These are phyloP conservation scores for Centruroides sculpturatus DNA, from an alignment of 1,140 invertebrate genomes.

Conservation along the genomic window DNA sequence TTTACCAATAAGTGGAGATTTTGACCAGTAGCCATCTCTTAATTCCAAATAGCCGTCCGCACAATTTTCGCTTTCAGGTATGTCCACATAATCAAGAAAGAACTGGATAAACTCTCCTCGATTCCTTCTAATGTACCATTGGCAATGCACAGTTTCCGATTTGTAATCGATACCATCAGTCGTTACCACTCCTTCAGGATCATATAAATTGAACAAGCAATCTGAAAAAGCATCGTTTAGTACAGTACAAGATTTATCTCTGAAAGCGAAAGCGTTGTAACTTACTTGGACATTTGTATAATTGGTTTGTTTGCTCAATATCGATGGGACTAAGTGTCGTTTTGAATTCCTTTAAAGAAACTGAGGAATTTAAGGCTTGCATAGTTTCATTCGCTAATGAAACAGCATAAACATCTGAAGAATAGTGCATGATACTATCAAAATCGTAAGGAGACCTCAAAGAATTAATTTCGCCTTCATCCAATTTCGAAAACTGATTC, in stretches of 20 bases:
- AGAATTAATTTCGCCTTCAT: conserved; percentile 89
- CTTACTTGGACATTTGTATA: conserved; percentile 83
- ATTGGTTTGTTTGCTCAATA: conserved; percentile 86
- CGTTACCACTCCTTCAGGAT: no score
- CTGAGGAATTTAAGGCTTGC: not conserved
- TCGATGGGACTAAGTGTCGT: conserved; percentile 78
- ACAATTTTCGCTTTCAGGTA: conserved; percentile 46
- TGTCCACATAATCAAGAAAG: no score
- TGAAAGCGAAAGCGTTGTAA: no score
- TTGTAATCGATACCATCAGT: no score
- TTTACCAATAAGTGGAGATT: conserved; percentile 59
- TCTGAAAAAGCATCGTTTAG: no score
- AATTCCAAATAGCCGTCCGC: conserved; percentile 81
- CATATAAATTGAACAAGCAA: no score
- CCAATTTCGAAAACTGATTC: conserved; percentile 51
- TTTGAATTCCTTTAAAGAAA: conserved; percentile 49
- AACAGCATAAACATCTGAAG: conserved; percentile 91
- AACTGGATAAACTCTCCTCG: no score
- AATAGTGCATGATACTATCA: conserved; percentile 98
- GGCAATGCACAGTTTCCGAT: no score
- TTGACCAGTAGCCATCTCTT: conserved; percentile 84
- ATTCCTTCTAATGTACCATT: no score
- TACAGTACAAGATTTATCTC: no score
- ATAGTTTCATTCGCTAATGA: conserved; percentile 92
- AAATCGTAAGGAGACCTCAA: conserved; percentile 89